phyloP scores from a whole-genome alignment of 2,888 invertebrate species.

The Torymus auratus region DNA sequence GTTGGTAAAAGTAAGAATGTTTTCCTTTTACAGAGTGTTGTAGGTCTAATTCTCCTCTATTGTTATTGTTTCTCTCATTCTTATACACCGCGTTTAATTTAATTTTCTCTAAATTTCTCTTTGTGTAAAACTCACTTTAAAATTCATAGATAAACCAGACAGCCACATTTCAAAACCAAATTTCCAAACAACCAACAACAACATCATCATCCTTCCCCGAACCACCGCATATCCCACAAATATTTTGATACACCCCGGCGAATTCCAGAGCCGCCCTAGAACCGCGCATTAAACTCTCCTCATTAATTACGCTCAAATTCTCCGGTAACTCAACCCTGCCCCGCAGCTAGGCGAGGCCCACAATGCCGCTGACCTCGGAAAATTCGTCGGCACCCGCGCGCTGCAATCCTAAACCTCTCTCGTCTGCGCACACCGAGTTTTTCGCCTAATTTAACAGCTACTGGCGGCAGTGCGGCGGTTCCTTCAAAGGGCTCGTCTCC shows the following conservation, averaged over 20 bases:
- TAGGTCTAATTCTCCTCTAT: too few species aligned
- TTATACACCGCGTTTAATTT: too few species aligned
- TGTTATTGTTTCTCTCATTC: too few species aligned
- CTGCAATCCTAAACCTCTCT: neutral
- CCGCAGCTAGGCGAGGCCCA: neutral
- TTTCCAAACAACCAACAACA: too few species aligned
- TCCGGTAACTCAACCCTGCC: slow-evolving; percentile 49
- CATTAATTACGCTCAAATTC: slow-evolving; percentile 51
- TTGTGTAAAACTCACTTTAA: too few species aligned
- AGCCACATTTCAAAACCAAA: too few species aligned
- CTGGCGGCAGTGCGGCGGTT: slow-evolving; percentile 61
- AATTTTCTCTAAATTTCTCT: too few species aligned
- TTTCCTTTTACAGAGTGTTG: too few species aligned
- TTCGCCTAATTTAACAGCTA: slow-evolving; percentile 73
- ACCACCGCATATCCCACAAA: neutral
- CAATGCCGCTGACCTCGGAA: slow-evolving; percentile 42
- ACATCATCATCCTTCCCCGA: too few species aligned
- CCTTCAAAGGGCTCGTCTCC: slow-evolving; percentile 64
- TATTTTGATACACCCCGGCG: slow-evolving; percentile 32
- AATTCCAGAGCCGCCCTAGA: slow-evolving; percentile 21
- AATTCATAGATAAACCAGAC: too few species aligned
- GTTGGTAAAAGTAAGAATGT: too few species aligned
- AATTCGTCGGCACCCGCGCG: slow-evolving; percentile 21
- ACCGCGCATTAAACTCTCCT: slow-evolving; percentile 39
- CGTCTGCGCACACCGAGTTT: slow-evolving; percentile 58